Evolutionary conservation across 2,888 invertebrate species (phyloP).

Genomic region (Antitype chi): DNA sequence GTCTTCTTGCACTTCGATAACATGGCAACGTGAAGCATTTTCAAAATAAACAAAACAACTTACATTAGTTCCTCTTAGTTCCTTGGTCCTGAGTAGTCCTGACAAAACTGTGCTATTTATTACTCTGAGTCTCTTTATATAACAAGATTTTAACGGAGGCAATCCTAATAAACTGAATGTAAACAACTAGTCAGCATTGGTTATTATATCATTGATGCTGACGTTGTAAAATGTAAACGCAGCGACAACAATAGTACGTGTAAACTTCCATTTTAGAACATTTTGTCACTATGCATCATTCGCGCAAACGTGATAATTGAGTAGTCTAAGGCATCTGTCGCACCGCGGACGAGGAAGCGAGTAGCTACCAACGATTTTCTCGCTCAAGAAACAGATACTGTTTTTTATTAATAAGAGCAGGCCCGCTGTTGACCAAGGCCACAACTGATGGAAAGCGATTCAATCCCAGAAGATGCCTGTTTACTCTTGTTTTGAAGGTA

Average conservation of each 20-base stretch:
- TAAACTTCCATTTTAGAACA: conserved; percentile 68
- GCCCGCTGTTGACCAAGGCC: too few relatives aligned
- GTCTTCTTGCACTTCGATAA: background rate
- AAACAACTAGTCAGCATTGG: conserved; percentile 59
- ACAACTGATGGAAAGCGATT: too few relatives aligned
- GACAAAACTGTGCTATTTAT: conserved; percentile 73
- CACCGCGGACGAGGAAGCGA: background rate
- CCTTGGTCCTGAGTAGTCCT: conserved; percentile 63
- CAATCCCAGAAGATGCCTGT: too few relatives aligned
- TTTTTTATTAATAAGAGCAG: too few relatives aligned
- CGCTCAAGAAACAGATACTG: too few relatives aligned
- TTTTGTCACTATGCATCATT: conserved; percentile 61
- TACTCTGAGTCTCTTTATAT: conserved; percentile 78
- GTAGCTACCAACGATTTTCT: background rate
- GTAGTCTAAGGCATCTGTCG: conserved; percentile 32
- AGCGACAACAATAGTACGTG: conserved; percentile 70
- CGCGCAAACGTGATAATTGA: conserved; percentile 69
- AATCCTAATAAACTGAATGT: conserved; percentile 68
- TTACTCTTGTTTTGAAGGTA: too few relatives aligned
- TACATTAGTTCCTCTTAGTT: conserved; percentile 63
- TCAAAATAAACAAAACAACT: conserved; percentile 54
- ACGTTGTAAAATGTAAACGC: conserved; percentile 66
- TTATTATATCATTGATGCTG: conserved; percentile 71
- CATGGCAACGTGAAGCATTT: background rate
- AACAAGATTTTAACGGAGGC: conserved; percentile 75